These are phyloP conservation scores for Doryteuthis pealeii DNA, from an alignment of 1,140 invertebrate species.

Conservation along the genomic window DNA sequence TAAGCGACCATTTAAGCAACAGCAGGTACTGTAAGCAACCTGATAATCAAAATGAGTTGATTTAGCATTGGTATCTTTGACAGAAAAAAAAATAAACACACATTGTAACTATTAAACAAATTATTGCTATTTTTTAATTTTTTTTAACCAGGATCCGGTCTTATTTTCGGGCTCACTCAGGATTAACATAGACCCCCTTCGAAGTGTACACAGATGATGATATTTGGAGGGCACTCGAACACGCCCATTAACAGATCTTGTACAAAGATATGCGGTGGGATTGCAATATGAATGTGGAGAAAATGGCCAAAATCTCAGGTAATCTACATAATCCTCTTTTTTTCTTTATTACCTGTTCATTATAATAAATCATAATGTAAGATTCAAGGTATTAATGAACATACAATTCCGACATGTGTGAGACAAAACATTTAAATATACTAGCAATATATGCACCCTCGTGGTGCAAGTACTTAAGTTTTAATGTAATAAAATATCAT, in stretches of 20 bases:
- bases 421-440: too few species aligned
- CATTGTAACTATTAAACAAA: background rate
- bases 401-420: too few species aligned
- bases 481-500: too few species aligned
- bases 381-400: too few species aligned
- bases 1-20: too few species aligned
- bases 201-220: slow-evolving; percentile 70
- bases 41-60: too few species aligned
- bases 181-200: slow-evolving; percentile 86
- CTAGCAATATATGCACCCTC: too few species aligned
- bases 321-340: background rate
- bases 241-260: slow-evolving; percentile 61
- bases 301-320: slow-evolving; percentile 57
- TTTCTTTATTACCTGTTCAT: background rate
- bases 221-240: slow-evolving; percentile 73
- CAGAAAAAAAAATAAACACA: too few species aligned
- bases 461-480: too few species aligned
- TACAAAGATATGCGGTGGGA: slow-evolving; percentile 34
- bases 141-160: slow-evolving; percentile 64
- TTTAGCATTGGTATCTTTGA: too few species aligned
- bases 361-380: background rate
- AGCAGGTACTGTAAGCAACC: too few species aligned
- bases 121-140: background rate
- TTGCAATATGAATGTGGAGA: slow-evolving; percentile 51
- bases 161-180: slow-evolving; percentile 78